A percentile compares a stretch with the other conserved stretches of the same genome.
Conservation (phyloP, 2,888 invertebrate genomes). For the Perithous albicinctus region DNA sequence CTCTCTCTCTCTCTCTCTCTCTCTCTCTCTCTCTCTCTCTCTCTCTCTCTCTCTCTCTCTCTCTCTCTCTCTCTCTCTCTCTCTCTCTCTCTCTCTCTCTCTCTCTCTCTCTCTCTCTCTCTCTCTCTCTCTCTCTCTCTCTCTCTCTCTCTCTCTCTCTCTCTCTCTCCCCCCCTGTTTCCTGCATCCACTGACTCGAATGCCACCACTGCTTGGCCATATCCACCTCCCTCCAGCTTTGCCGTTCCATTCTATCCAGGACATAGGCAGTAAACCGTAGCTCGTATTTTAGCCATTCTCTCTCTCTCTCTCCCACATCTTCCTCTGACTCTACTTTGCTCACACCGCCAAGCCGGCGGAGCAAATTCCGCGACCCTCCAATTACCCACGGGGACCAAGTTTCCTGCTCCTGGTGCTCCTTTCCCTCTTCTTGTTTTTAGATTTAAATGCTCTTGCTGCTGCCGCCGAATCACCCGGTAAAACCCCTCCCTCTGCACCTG, state of each 20-base stretch:
- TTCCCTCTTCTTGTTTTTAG: constrained; percentile 74
- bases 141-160: constrained; percentile 62
- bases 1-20: constrained; percentile 63
- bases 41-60: constrained; percentile 63
- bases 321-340: constrained; percentile 78
- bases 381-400: constrained; percentile 78
- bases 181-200: constrained; percentile 52
- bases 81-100: constrained; percentile 63
- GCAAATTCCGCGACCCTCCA: constrained; percentile 82
- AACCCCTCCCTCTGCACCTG: constrained; percentile 73
- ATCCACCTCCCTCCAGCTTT: constrained; percentile 51
- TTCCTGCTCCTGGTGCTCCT: constrained; percentile 72
- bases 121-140: constrained; percentile 63
- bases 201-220: constrained; percentile 50
- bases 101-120: constrained; percentile 62
- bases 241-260: constrained; percentile 50
- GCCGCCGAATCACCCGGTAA: constrained; percentile 78
- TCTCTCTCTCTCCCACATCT: constrained; percentile 68
- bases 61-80: constrained; percentile 62
- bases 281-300: constrained; percentile 72
- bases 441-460: constrained; percentile 76
- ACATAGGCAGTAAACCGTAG: constrained; percentile 63
- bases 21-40: constrained; percentile 62
- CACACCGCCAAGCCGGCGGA: constrained; percentile 79
- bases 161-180: constrained; percentile 61